Evolutionary conservation across 1,140 invertebrate species (phyloP), one percentile per base, ranked within the genome.

Genomic region (Helicorthomorpha holstii): DNA sequence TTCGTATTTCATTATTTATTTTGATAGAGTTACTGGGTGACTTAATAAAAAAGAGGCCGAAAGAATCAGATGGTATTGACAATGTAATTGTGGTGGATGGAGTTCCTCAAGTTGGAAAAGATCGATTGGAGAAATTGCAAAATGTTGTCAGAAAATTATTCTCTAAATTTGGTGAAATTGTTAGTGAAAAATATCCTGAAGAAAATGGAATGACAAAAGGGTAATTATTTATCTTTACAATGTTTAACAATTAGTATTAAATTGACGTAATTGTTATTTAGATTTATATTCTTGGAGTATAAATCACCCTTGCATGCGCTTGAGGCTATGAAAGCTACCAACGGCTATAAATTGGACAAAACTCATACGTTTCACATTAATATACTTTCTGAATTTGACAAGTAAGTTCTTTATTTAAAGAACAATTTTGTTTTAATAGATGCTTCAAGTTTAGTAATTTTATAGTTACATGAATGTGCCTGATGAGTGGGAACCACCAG

Each of bases 321-420:
- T 48, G 83, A 91, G 64, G 93, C 92, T 10, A 83, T 92, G 0
- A 84, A 84, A 62, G 70, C 78, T 26, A 78, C 82, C 22, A 91
- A 98, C 69, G 90, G 92, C 60, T 85, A 92, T 68, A 92, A 92
- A 66, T 75, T 99, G 58, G 95, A 99, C 69, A 98, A 97, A 63
- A 77, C 82, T 48, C 93, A 98, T 61, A 94, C 87, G 12, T 94
- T 99, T 68, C 75, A 83, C 63, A 87, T 97, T 1, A 97, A 97
- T 69, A 71, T 94, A 7, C 94, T 98, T 62, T 90, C 87, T 2
- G 93, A 98, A 66, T 95, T 97, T 70, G 84, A 91, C 54, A 94
- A 91, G 76, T 85, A 70, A 74, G 75, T 71, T 59, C 16, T 19
- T 34, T 50, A 38, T 47, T 16, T 16, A 34, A 46, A 25, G 4